A percentile compares a stretch with the other conserved stretches of the same genome.
Conservation (phyloP, 1,140 invertebrate species). For the Uloborus diversus region DNA sequence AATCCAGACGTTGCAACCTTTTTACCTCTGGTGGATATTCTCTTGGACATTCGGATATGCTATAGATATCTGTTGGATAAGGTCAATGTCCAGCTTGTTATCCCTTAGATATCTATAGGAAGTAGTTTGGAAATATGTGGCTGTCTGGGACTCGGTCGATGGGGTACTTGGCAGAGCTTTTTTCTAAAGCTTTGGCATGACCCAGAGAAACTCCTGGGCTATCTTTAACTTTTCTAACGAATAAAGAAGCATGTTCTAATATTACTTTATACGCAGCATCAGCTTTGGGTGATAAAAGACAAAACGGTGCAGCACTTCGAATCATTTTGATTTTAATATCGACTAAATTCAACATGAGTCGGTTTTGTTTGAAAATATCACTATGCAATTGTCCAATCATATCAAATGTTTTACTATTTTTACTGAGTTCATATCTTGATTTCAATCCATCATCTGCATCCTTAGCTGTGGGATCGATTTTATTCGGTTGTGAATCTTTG, state of each 20-base stretch:
- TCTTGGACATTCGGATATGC: too few species aligned
- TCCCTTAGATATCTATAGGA: too few species aligned
- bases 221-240: constrained; percentile 1
- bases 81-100: too few species aligned
- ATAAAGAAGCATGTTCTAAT: background rate
- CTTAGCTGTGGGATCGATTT: background rate
- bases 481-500: background rate
- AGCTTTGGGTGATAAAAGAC: background rate
- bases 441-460: background rate
- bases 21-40: too few species aligned
- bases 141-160: background rate
- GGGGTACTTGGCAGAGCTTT: background rate
- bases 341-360: constrained; percentile 4
- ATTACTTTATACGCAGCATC: background rate
- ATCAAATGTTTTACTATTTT: background rate
- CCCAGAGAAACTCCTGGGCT: background rate
- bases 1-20: too few species aligned
- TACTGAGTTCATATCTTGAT: background rate
- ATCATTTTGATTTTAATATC: constrained; percentile 7
- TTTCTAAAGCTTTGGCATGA: background rate
- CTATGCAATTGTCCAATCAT: background rate
- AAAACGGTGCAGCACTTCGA: background rate
- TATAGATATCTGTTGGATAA: too few species aligned
- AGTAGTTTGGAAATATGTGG: too few species aligned
- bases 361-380: constrained; percentile 1